Base-by-base conservation (phyloP, 2,113 vertebrate species). In the Ictidomys tridecemlineatus region DNA sequence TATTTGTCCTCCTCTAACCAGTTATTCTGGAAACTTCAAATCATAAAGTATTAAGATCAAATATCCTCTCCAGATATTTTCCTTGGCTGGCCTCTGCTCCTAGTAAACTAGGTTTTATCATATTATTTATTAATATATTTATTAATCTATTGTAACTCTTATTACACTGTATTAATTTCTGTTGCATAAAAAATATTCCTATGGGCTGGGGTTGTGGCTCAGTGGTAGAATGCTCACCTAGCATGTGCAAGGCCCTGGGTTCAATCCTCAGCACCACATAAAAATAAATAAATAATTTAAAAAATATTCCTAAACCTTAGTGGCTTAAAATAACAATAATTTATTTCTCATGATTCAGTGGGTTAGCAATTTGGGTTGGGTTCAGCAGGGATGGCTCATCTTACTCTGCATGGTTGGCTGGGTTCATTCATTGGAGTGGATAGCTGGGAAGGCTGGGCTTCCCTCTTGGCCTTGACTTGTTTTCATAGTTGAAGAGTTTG, bases 1-100 rank as follows among this genome's bases (percentile, higher is more conserved):
- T 80, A 56, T 42, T 12, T 39, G 17, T 78, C 8, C 8, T 14
- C 28, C 42, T 34, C 22, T 51, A 86, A 69, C 13, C 7, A 91
- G 72, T 39, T 4, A 89, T 78, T 77, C 79, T 92, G 14, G 48
- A 86, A 94, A 82, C 18, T 65, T 82, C 45, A 53, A 39, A 0
- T 61, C 17, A 89, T 53, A 83, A 89, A 95, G 17, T 89, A 79
- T 92, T 89, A 74, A 89, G 10, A 37, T 63, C 39, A 91, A 67
- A 74, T 34, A 69, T 69, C 32, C 13, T 69, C 67, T 79, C 20
- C 61, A 61, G 53, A 89, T 39, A 56, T 39, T 34, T 93, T 72
- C 18, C 26, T 58, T 76, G 8, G 4, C 72, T 56, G n/a, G 51
- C 4, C 42, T 89, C 63, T 76, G 51, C 8, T 37, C 18, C 61